These are phyloP conservation scores for Coenobita brevimanus DNA, from an alignment of 1,140 invertebrate species.

Conservation along the genomic window DNA sequence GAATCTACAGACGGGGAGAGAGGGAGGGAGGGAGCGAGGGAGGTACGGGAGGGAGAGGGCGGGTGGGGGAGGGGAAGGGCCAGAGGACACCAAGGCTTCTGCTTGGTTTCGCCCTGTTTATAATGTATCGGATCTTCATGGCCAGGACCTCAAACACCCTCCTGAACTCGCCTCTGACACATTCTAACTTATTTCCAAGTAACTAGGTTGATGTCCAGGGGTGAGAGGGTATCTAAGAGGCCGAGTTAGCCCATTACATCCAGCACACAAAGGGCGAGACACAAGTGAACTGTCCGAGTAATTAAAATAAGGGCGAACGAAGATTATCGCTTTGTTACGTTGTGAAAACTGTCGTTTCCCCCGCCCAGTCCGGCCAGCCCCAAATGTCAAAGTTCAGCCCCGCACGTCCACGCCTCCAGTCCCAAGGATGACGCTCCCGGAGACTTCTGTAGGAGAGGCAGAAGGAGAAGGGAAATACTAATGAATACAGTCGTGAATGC, in stretches of 20 bases:
- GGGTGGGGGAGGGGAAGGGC: background rate
- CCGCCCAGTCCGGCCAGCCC: slow-evolving; percentile 27
- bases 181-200: no score
- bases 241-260: background rate
- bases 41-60: background rate
- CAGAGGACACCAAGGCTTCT: background rate
- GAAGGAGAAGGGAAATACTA: no score
- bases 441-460: background rate
- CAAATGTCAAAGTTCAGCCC: slow-evolving; percentile 60
- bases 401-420: slow-evolving; percentile 37
- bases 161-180: background rate
- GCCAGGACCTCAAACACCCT: background rate
- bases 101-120: slow-evolving; percentile 17
- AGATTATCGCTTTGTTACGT: slow-evolving; percentile 46
- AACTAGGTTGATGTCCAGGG: no score
- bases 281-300: background rate
- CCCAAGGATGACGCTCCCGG: slow-evolving; percentile 33
- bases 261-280: background rate
- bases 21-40: background rate
- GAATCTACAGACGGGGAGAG: slow-evolving; percentile 24
- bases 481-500: no score
- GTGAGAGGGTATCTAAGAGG: background rate
- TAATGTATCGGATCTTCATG: slow-evolving; percentile 18
- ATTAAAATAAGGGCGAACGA: slow-evolving; percentile 46
- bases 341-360: slow-evolving; percentile 60